Evolutionary conservation across 2,797 vertebrate species (phyloP).

Genomic region (Dipus sagitta): DNA sequence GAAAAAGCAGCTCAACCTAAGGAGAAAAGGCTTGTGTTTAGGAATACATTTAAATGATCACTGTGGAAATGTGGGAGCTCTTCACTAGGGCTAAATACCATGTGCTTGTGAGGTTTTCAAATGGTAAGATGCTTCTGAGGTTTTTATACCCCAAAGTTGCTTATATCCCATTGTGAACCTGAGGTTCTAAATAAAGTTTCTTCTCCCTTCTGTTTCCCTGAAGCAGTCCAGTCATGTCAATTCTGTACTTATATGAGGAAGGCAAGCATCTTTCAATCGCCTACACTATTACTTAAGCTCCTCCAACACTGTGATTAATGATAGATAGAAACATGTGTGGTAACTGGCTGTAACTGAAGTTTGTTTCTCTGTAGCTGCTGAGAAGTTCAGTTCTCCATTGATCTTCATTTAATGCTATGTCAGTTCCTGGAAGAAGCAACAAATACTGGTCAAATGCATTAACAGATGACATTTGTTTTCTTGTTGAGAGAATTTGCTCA

Average conservation of each 20-base stretch:
- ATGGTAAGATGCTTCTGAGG: background rate
- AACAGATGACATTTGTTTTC: background rate
- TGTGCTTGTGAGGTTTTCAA: background rate
- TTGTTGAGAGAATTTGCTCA: constrained; percentile 38
- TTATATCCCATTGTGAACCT: background rate
- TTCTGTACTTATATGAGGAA: background rate
- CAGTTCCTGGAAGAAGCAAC: background rate
- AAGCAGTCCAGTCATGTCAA: background rate
- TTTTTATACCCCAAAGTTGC: background rate
- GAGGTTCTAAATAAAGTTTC: background rate
- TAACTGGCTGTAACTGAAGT: background rate
- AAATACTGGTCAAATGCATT: background rate
- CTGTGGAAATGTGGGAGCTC: background rate
- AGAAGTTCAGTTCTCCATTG: background rate
- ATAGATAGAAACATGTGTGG: background rate
- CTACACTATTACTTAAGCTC: background rate
- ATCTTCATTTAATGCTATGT: background rate
- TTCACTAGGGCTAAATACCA: background rate
- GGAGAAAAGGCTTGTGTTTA: background rate
- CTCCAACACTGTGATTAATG: background rate
- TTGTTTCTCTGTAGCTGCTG: background rate
- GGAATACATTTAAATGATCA: background rate
- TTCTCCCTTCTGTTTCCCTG: background rate
- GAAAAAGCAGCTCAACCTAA: background rate
- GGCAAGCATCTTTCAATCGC: background rate